Conservation (phyloP, 2,888 invertebrate species). For the Pristionchus japonicus region DNA sequence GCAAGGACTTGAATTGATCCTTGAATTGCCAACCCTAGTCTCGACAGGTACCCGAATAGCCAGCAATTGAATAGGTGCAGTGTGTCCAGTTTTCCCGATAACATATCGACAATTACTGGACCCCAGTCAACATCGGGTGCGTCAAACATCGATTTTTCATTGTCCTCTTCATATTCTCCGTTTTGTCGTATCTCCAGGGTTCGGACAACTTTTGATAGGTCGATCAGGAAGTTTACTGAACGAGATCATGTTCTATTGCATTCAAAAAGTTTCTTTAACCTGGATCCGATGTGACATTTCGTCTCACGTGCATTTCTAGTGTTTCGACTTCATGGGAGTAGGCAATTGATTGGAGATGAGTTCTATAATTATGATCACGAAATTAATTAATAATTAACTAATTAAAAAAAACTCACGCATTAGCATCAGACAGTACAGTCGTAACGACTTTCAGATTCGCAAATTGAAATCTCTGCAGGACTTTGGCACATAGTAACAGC, state of each 20-base stretch:
- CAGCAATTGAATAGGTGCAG: background rate
- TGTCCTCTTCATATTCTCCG: background rate
- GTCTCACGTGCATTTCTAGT: background rate
- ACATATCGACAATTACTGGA: background rate
- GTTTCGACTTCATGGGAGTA: background rate
- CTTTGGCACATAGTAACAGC: background rate
- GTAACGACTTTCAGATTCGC: background rate
- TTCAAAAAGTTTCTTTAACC: background rate
- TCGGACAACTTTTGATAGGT: background rate
- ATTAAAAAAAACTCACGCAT: background rate
- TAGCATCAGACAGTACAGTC: background rate
- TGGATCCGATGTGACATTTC: background rate
- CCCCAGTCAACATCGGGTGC: background rate
- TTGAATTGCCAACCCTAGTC: no score
- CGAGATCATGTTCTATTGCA: no score
- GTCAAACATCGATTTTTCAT: background rate
- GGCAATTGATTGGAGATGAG: background rate
- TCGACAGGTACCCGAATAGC: background rate
- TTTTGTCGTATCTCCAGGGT: background rate
- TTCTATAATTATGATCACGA: background rate
- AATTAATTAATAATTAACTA: no score
- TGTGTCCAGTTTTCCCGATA: background rate
- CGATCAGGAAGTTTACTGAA: background rate
- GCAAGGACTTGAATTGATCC: no score
- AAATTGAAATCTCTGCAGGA: background rate